A percentile compares a stretch with the other conserved stretches of the same genome.
phyloP scores from a whole-genome alignment of 2,113 vertebrate genomes.

The Edolisoma coerulescens region DNA sequence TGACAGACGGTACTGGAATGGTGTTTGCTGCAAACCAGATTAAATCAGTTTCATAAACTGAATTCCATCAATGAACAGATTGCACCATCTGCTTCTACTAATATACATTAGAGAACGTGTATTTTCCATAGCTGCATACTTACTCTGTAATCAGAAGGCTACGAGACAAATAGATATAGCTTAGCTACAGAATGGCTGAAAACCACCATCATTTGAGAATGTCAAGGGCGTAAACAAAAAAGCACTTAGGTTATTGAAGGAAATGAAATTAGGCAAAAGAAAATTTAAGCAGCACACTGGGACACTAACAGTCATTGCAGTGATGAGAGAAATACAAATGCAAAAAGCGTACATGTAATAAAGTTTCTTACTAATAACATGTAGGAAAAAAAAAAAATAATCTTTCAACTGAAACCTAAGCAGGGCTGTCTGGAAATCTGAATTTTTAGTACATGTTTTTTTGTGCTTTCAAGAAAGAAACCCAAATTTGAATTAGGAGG shows the following conservation, averaged over 20 bases:
- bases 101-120: constrained; percentile 31
- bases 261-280: neutral
- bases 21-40: constrained; percentile 39
- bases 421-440: neutral
- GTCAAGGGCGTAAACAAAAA: neutral
- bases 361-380: neutral
- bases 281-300: neutral
- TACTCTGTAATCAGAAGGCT: constrained; percentile 9
- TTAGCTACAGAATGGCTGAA: neutral
- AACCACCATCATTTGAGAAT: neutral
- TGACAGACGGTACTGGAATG: neutral
- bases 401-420: neutral
- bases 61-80: constrained; percentile 29
- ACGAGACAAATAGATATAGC: neutral
- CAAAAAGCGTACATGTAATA: neutral
- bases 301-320: neutral
- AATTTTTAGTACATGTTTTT: neutral
- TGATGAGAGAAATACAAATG: neutral
- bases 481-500: neutral
- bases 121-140: constrained; percentile 43
- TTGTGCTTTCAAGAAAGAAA: neutral
- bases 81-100: constrained; percentile 43
- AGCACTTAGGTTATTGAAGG: neutral
- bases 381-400: neutral
- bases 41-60: constrained; percentile 30